Percentiles rank a stretch among this genome's conserved stretches.
phyloP scores from a whole-genome alignment of 2,888 invertebrate species.

The Protodeltote pygarga region DNA sequence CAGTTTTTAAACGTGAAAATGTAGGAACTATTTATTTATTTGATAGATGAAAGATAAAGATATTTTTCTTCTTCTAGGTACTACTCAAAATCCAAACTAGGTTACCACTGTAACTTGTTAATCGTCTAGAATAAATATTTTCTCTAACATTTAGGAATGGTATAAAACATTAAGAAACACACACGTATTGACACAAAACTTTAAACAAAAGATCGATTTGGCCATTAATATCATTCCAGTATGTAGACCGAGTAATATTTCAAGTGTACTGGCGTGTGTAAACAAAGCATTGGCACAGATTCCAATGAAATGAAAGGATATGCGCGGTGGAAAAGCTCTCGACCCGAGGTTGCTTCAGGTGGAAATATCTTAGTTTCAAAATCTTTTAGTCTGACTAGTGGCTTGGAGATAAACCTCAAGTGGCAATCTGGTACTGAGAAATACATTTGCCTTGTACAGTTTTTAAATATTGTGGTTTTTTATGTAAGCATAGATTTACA shows the following conservation, averaged over 20 bases:
- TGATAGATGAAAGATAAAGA: too few species aligned
- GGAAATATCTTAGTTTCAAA: slow-evolving; percentile 64
- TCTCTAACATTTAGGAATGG: too few species aligned
- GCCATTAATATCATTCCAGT: slow-evolving; percentile 33
- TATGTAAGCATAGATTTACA: too few species aligned
- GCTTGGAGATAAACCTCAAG: slow-evolving; percentile 35
- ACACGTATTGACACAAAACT: slow-evolving; percentile 9
- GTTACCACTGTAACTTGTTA: too few species aligned
- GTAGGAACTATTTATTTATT: too few species aligned
- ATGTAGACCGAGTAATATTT: slow-evolving; percentile 40
- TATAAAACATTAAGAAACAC: neutral
- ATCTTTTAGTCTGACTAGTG: slow-evolving; percentile 55
- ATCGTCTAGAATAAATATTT: too few species aligned
- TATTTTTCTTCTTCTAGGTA: too few species aligned
- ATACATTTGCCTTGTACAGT: slow-evolving; percentile 1
- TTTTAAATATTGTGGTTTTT: too few species aligned
- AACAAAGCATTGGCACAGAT: slow-evolving; percentile 69
- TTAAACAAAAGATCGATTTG: slow-evolving; percentile 22
- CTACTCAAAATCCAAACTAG: too few species aligned
- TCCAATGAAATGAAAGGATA: slow-evolving; percentile 83
- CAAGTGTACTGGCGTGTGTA: slow-evolving; percentile 51
- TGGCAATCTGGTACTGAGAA: slow-evolving; percentile 35
- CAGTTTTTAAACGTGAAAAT: too few species aligned
- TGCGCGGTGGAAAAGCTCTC: slow-evolving; percentile 71
- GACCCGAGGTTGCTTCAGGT: slow-evolving; percentile 60